Conservation (phyloP, 2,113 vertebrate genomes). For the Cyprinodon brontotheroides region DNA sequence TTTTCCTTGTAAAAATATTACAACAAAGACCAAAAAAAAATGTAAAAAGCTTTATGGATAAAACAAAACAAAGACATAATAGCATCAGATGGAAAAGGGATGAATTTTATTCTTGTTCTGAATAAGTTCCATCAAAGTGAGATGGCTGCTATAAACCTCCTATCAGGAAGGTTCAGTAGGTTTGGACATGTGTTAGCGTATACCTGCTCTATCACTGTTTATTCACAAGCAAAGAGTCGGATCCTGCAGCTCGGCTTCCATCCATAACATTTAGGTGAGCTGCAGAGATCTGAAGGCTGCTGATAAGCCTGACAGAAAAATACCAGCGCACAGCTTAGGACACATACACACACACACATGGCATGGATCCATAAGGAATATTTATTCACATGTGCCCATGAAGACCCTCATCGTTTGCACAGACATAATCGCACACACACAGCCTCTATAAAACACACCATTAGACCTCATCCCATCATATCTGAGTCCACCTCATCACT, state of each 20-base stretch:
- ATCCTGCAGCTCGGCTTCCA: constrained; percentile 13
- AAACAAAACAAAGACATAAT: constrained; percentile 37
- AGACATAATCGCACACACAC: constrained; percentile 46
- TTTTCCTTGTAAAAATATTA: constrained; percentile 20
- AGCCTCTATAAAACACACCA: constrained; percentile 65
- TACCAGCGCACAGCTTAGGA: constrained; percentile 20
- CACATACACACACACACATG: constrained; percentile 26
- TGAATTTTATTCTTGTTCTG: constrained; percentile 31
- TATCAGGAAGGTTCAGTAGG: constrained; percentile 60
- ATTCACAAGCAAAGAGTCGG: constrained; percentile 31
- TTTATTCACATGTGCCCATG: constrained; percentile 26
- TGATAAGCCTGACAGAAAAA: constrained; percentile 44
- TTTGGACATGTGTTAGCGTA: constrained; percentile 8
- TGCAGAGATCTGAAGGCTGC: constrained; percentile 42
- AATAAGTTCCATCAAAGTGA: constrained; percentile 56
- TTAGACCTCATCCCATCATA: constrained; percentile 75
- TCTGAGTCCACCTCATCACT: constrained; percentile 73
- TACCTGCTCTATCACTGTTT: constrained; percentile 6
- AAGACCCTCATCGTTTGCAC: constrained; percentile 23
- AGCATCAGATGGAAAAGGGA: constrained; percentile 30
- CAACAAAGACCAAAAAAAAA: constrained; percentile 22
- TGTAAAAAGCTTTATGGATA: constrained; percentile 15
- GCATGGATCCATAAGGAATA: constrained; percentile 27
- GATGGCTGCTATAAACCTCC: constrained; percentile 52
- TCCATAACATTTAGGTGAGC: constrained; percentile 56